Evolutionary conservation across 1,140 invertebrate species (phyloP), one percentile per base, ranked within the genome.

Genomic region (Trissolcus basalis): DNA sequence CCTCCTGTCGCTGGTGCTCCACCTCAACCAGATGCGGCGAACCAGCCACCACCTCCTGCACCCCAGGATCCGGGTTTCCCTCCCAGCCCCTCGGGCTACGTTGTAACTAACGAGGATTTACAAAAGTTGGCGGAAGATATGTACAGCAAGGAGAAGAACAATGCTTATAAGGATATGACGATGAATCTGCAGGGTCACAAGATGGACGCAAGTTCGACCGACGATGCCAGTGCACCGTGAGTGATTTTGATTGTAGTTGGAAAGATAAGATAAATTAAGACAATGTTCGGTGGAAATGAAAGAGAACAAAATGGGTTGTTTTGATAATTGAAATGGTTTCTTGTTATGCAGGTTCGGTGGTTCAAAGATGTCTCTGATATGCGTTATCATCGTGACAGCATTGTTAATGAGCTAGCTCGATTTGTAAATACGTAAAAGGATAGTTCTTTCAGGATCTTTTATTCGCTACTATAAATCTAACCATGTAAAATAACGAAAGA

Each of bases 141-240:
- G 1, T 83, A 85, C 39, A 74, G 68, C 5, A 85, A 85, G 41
- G 89, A 90, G 3, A 85, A 78, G 4, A 89, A 90, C 51, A 90
- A 89, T 58, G 88, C 85, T 16, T 83, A 82, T 5, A 82, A 85
- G n/a, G 63, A 86, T 16, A 85, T 90, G 6, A 85, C 79, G 0
- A 73, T 89, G 48, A 90, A 89, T 41, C 61, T 86, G 10, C 89
- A 90, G 72, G 84, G 85, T 10, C 82, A 87, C 44, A 90, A 89
- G 50, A 86, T 76, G 10, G 89, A 88, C 16, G 85, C 82, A 2
- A 86, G 81, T 35, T 77, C 76, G 0, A 82, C 63, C 1, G 89
- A 90, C 43, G 84, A 86, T 51, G 88, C 89, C 50, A 11, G 84
- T 10, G 78, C 85, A 56, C 85, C 86, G 89, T 90, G 50, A 86